Evolutionary conservation across 2,888 invertebrate genomes (phyloP), one percentile per base, ranked within the genome.

Genomic region (Conchocele bisecta): DNA sequence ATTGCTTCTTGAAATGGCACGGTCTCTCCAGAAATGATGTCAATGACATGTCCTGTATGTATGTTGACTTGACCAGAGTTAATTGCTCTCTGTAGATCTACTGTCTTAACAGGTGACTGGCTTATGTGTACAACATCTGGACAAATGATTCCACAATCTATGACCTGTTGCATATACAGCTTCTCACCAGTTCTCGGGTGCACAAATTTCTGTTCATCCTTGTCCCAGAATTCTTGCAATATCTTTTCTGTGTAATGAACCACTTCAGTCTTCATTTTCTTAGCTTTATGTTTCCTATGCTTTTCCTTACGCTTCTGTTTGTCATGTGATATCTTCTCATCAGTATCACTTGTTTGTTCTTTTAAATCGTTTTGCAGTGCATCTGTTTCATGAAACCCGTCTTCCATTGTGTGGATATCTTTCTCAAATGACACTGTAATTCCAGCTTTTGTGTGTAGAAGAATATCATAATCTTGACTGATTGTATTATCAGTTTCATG

Each of bases 41-140:
- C 83, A 24, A 84, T 78, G n/a, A 82, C 77, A 50, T 76, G 74
- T 15, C 22, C 95, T 94, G 66, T 95, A 92, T 95, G 94, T 50
- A 95, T 93, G 91, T 96, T 95, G 57, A 97, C 93, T 54, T 96
- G 89, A 70, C 88, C 88, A 42, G 73, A 74, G 48, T 84, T 82
- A 60, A 87, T 78, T 26, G 87, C 86, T 64, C 84, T 83, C 42
- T 83, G 80, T 24, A 88, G 68, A 59, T 82, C 80, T n/a, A 84
- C 65, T 42, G 82, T 74, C 44, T 85, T 58, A 7, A 78, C 80
- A 50, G 69, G 59, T 54, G 66, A 71, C 50, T 82, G 82, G 46
- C 65, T 66, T 15, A 84, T 78, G 31, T 73, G 63, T 11, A 86
- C 37, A 42, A 80, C 69, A 48, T 84, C 80, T 41, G 85, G 81